Base-by-base conservation (phyloP, 2,797 vertebrate species). In the Protosalanx chinensis region DNA sequence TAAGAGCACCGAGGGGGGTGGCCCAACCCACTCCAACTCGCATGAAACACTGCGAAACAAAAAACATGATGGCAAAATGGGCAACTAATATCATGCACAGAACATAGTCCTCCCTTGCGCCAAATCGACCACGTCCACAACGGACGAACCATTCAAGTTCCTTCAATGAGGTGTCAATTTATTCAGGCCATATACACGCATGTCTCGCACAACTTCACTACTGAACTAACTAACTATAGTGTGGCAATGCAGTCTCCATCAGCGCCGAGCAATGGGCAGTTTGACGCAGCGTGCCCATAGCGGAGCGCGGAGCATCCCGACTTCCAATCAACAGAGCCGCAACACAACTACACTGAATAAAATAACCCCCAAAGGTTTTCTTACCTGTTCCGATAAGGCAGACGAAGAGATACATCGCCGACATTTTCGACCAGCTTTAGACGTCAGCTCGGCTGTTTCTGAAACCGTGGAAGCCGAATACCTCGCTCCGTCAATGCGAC, bases 301-400 rank as follows among this genome's bases (percentile, higher is more conserved):
- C 32, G 73, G 84, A 79, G 80, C 82, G 73, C 76, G 61, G 51
- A 79, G 56, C 80, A 60, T 76, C 72, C 18, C 27, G 33, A 56
- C n/a, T 57, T 72, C 78, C 64, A 63, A 72, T 23, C 58, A 60
- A 46, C 32, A 27, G 46, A 23, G 53, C n/a, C 3, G 27, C 12
- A 56, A n/a, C 15, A 59, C 15, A 59, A 13, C 41, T 12, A 37
- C 15, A 23, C 59, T 41, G 15, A 63, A 53, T 71, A 70, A 49
- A 13, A 20, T 69, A 70, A 60, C 27, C 23, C 23, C 23, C 20
- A 41, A 37, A 7, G 18, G 1, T 8, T 53, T n/a, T 73, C 90
- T 90, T 91, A 94, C 93, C 91, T 90, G 90, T 85, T 75, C 78
- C 90, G 82, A 89, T 83, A 85, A 93, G 88, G 89, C 90, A 91